A percentile compares a stretch with the other conserved stretches of the same genome.
These are phyloP conservation scores for Escarpia spicata DNA, from an alignment of 2,888 invertebrate genomes.

Conservation along the genomic window DNA sequence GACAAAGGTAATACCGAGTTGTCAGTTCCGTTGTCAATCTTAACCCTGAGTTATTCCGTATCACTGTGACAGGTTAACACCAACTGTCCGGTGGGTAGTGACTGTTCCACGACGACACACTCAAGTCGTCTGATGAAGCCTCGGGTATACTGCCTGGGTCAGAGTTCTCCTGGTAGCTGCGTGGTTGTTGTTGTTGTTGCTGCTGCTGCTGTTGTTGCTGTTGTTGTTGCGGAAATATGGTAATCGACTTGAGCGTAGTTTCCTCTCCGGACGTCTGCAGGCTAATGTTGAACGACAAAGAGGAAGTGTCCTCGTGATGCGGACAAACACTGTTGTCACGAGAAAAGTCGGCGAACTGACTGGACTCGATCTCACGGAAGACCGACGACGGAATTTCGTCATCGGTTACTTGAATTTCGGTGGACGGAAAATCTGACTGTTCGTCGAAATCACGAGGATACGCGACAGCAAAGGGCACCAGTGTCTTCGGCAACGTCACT, in stretches of 20 bases:
- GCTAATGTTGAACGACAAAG: neutral
- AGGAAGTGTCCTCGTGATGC: neutral
- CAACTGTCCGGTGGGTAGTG: neutral
- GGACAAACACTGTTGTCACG: too few relatives aligned
- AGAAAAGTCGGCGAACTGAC: neutral
- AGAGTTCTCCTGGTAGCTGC: neutral
- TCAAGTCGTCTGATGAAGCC: neutral
- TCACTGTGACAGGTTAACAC: neutral
- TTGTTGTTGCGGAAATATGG: neutral
- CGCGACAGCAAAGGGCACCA: neutral
- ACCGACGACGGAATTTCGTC: neutral
- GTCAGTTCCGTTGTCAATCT: neutral
- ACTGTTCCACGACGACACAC: neutral
- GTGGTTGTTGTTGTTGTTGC: neutral
- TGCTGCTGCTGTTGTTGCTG: neutral
- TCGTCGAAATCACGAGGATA: neutral
- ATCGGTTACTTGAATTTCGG: too few relatives aligned
- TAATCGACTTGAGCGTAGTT: neutral
- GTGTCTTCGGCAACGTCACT: neutral
- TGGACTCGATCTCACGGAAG: neutral
- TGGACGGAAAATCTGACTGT: neutral
- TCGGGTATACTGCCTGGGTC: neutral
- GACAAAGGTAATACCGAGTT: neutral
- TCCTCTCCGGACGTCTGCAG: neutral
- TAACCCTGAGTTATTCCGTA: neutral